Evolutionary conservation across 2,113 vertebrate species (phyloP).

Genomic region (Gobio gobio): DNA sequence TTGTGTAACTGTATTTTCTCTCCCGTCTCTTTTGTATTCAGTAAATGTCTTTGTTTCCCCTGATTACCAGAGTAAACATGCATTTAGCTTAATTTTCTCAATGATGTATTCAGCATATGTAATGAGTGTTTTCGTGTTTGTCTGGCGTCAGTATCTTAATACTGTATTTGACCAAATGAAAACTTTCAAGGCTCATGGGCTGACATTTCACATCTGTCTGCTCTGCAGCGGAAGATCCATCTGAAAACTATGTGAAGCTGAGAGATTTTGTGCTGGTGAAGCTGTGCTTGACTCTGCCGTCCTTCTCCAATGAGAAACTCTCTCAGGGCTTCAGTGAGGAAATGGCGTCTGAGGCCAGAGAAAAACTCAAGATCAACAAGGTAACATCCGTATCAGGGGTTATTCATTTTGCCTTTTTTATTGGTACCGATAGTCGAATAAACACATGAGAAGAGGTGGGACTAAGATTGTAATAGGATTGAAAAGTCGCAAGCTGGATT

Average conservation of each 20-base stretch:
- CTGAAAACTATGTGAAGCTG: slow-evolving; percentile 94
- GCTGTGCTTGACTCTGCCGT: slow-evolving; percentile 87
- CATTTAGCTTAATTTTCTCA: slow-evolving; percentile 4
- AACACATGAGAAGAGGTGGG: not conserved
- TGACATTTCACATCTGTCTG: not conserved
- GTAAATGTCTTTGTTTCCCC: not conserved
- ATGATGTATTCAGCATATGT: not conserved
- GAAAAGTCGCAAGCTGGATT: not conserved
- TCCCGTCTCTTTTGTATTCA: not conserved
- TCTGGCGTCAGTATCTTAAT: not conserved
- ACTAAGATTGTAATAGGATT: not conserved
- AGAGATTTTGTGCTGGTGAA: slow-evolving; percentile 95
- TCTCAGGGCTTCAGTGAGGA: slow-evolving; percentile 88
- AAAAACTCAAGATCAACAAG: slow-evolving; percentile 98
- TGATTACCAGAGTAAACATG: not conserved
- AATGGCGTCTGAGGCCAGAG: slow-evolving; percentile 89
- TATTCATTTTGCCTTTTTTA: not conserved
- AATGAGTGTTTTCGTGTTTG: slow-evolving; percentile 8
- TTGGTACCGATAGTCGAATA: not conserved
- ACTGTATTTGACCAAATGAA: not conserved
- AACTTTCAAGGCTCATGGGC: not conserved
- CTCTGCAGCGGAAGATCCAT: slow-evolving; percentile 91
- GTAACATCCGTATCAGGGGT: slow-evolving; percentile 52
- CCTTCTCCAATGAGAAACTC: slow-evolving; percentile 89
- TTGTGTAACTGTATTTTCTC: not conserved